Evolutionary conservation across 2,888 invertebrate species (phyloP), one percentile per base, ranked within the genome.

Genomic region (Brenthis ino): DNA sequence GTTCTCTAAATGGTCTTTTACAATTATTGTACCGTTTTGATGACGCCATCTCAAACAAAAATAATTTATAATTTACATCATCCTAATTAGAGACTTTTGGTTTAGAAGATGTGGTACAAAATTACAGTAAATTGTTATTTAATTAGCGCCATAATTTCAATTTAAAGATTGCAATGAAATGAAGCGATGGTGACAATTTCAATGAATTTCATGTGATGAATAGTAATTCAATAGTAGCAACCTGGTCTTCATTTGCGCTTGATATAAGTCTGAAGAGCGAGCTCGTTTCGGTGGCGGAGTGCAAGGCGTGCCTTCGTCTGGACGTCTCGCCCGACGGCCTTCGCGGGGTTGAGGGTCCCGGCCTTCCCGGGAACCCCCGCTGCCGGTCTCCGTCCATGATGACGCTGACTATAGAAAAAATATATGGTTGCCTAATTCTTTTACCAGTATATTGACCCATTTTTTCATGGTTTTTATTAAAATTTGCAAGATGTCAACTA

Each of bases 211-310:
- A 37, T 37, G 12, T 51, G 0, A 51, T 51, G 48, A 48, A 58
- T 11, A 54, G 58, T 48, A 66, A 54, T 58, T 16, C 54, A 67
- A 48, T 37, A 43, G 65, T 69, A 71, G 80, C 76, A 74, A 93
- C 93, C 93, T 93, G 82, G 91, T 85, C 77, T 93, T 93, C 84
- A 93, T 81, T 79, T 95, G 95, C 55, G 94, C 95, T 73, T 95
- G 94, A 83, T 95, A 95, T 71, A 96, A 91, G 81, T 95, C 95
- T 13, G 95, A 95, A 74, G 95, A 95, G 79, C 96, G 93, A 75
- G 95, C 95, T 79, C 96, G 93, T 81, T 96, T 95, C 65, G 95
- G 95, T 37, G 96, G 96, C 48, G 95, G 94, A 14, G 93, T 93
- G 77, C 81, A 84, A 69, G 94, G 92, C 51, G 93, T 86, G 71